These are phyloP conservation scores for Podocnemis expansa DNA, from an alignment of 2,113 vertebrate genomes.

Conservation along the genomic window DNA sequence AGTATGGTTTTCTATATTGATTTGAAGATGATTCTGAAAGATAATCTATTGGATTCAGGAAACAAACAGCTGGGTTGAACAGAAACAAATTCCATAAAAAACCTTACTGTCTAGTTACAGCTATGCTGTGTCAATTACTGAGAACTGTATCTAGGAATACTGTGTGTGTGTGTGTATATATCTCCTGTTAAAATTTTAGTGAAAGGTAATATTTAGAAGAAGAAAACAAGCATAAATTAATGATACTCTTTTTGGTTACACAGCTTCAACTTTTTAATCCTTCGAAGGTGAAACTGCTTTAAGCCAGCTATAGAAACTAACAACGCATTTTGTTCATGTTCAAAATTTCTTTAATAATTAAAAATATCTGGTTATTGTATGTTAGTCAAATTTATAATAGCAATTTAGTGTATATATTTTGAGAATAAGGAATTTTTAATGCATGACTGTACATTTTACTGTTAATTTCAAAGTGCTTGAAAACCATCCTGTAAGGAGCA, in stretches of 20 bases:
- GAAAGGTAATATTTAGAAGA: background rate
- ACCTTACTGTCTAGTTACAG: background rate
- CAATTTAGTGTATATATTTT: background rate
- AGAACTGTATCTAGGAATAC: background rate
- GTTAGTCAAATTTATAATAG: background rate
- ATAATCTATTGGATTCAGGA: background rate
- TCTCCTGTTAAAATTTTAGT: background rate
- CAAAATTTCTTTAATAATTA: background rate
- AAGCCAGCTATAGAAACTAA: background rate
- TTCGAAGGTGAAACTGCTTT: background rate
- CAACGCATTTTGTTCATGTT: background rate
- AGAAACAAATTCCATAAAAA: background rate
- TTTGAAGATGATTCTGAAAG: background rate
- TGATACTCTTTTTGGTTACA: background rate
- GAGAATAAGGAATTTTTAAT: background rate
- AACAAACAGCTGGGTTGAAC: background rate
- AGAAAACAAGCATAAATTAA: background rate
- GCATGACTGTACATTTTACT: background rate
- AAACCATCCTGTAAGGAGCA: background rate
- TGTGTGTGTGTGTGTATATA: fast-evolving
- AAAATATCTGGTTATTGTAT: background rate
- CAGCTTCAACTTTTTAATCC: background rate
- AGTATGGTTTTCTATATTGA: background rate
- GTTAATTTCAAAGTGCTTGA: background rate
- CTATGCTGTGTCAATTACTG: background rate